Evolutionary conservation across 2,113 vertebrate species (phyloP).

Genomic region (Elachura formosa): DNA sequence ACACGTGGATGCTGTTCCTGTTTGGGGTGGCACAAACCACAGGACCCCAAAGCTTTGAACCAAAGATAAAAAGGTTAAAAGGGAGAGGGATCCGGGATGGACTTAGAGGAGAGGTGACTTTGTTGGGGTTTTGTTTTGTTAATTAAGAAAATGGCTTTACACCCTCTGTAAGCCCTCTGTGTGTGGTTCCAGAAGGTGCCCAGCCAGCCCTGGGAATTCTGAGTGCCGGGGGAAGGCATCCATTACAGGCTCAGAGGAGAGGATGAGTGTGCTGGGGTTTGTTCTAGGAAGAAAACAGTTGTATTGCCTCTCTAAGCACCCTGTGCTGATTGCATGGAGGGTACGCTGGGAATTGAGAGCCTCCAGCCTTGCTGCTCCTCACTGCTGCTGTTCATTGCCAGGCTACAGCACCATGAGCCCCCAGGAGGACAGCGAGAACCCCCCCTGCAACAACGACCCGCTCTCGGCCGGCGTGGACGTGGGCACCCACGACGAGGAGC

Average conservation of each 20-base stretch:
- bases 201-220: neutral
- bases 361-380: neutral
- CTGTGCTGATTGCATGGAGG: neutral
- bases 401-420: constrained; percentile 99
- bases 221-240: neutral
- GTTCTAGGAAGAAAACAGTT: no score
- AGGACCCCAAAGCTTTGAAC: neutral
- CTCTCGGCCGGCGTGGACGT: constrained; percentile 91
- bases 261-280: neutral
- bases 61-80: neutral
- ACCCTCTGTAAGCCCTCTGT: neutral
- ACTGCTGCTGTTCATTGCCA: constrained; percentile 26
- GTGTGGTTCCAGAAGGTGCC: neutral
- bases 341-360: neutral
- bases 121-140: neutral
- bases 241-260: neutral
- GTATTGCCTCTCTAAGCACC: neutral
- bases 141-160: neutral
- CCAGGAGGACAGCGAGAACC: constrained; percentile 97
- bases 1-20: accelerated
- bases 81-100: neutral
- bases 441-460: constrained; percentile 90
- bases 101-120: neutral
- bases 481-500: constrained; percentile 91
- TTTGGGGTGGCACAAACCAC: neutral